Evolutionary conservation across 2,888 invertebrate genomes (phyloP), one percentile per base, ranked within the genome.

Genomic region (Tromatobia lineatoria): DNA sequence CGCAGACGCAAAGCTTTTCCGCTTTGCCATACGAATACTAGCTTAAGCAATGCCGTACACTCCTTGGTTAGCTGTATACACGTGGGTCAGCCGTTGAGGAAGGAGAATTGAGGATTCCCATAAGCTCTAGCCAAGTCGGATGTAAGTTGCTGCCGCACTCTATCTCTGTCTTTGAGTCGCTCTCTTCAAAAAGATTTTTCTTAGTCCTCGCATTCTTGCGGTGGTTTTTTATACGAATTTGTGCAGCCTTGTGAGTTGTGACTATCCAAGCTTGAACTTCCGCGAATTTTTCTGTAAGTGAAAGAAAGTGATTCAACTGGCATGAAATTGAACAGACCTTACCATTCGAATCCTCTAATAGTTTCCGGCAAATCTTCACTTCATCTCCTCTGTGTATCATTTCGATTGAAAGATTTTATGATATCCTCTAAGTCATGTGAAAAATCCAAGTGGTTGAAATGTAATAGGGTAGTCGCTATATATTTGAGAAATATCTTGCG

Each of bases 351-450:
- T 61, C 34, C 71, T 4, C 50, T 23, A 67, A 73, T 67, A 59
- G 54, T 67, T 83, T 80, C 25, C 76, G 52, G 59, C n/a, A 73
- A 80, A 76, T 80, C 80, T 78, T 64, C 59, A 42, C 29, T 69
- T 74, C 76, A 18, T 67, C 38, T 77, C 50, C 34, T 54, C 47
- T 50, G 29, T 18, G 64, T 42, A 66, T 66, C 23, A 20, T 52
- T 42, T 34, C 54, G 66, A 80, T 25, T 54, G 66, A 59, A 52
- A 75, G 42, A 83, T 71, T 18, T 18, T 61, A 15, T 15, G 61
- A 1, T 61, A 61, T 61, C 34, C 34, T 34, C 34, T 1, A 61
- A 34, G 34, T 29, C 34, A 13, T 13, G 25, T 3, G 25, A 13
- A 57, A 2, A 57, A 50, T n/a, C 18, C 1, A 18, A 50, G 18